phyloP scores from a whole-genome alignment of 2,113 vertebrate species.

The Seriola rivoliana region DNA sequence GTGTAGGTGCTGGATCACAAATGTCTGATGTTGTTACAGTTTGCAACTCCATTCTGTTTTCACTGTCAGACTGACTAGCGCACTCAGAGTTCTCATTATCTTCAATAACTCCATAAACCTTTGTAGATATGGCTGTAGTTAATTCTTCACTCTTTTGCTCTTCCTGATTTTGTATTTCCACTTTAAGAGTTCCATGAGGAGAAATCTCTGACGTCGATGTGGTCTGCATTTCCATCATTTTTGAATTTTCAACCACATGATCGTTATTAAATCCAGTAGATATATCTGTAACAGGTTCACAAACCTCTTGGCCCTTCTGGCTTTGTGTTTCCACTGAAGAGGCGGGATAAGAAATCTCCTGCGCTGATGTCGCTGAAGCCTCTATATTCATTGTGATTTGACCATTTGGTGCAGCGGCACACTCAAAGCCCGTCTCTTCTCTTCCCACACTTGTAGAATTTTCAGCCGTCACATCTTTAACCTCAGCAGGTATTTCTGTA shows the following conservation, averaged over 20 bases:
- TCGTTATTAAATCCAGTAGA: neutral
- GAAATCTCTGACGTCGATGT: neutral
- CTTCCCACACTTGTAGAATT: constrained; percentile 25
- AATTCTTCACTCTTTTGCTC: neutral
- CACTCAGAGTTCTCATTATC: neutral
- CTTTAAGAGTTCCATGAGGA: neutral
- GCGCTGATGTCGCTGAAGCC: neutral
- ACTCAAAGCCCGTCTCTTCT: neutral
- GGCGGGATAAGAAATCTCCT: constrained; percentile 17
- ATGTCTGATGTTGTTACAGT: neutral
- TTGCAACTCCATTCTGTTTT: neutral
- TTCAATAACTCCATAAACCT: neutral
- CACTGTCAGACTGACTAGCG: neutral
- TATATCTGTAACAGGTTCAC: constrained; percentile 11
- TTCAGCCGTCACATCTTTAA: neutral
- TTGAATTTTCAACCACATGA: neutral
- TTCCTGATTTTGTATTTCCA: constrained; percentile 19
- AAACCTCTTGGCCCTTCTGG: constrained; percentile 17
- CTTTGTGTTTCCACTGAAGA: constrained; percentile 33
- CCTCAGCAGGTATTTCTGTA: constrained; percentile 16
- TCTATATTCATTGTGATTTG: constrained; percentile 27
- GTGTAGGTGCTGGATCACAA: neutral
- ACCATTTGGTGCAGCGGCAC: constrained; percentile 3
- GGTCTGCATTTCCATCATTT: constrained; percentile 22
- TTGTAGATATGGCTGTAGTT: neutral